A percentile compares a stretch with the other conserved stretches of the same genome.
phyloP scores from a whole-genome alignment of 2,888 invertebrate genomes.

The Noctua janthe region DNA sequence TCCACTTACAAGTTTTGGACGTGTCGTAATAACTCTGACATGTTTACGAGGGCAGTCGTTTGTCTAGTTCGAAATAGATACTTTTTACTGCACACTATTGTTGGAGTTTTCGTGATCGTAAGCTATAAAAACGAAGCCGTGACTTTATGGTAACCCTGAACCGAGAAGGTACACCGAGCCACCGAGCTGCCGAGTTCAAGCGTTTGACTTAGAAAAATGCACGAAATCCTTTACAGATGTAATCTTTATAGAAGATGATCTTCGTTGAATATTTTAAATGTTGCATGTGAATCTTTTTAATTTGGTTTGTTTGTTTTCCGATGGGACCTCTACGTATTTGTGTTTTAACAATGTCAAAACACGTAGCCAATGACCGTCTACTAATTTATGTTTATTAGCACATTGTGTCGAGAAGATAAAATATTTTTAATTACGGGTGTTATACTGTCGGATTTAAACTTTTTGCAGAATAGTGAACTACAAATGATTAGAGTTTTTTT shows the following conservation, averaged over 20 bases:
- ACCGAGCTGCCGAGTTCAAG: constrained; percentile 15
- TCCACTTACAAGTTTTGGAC: constrained; percentile 44
- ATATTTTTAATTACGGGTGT: constrained; percentile 5
- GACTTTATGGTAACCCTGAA: constrained; percentile 62
- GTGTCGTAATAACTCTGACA: constrained; percentile 55
- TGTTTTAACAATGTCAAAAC: constrained; percentile 17
- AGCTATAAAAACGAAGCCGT: constrained; percentile 67
- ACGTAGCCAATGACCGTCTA: constrained; percentile 12
- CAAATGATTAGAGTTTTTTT: not conserved
- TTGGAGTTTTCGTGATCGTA: constrained; percentile 66
- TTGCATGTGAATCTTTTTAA: constrained; percentile 9
- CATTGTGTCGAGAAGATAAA: constrained; percentile 19
- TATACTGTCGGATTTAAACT: not conserved
- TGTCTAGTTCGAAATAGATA: constrained; percentile 58
- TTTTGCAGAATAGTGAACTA: not conserved
- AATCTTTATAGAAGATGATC: constrained; percentile 56
- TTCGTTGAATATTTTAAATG: constrained; percentile 41
- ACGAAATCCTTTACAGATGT: constrained; percentile 37
- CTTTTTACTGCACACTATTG: constrained; percentile 57
- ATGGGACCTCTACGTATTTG: constrained; percentile 19
- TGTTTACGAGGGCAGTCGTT: constrained; percentile 56
- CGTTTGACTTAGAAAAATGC: constrained; percentile 49
- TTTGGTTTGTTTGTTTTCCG: constrained; percentile 21
- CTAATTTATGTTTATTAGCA: constrained; percentile 21
- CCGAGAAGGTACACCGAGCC: constrained; percentile 6